phyloP scores from a whole-genome alignment of 1,140 invertebrate species.

The Conus ventricosus region DNA sequence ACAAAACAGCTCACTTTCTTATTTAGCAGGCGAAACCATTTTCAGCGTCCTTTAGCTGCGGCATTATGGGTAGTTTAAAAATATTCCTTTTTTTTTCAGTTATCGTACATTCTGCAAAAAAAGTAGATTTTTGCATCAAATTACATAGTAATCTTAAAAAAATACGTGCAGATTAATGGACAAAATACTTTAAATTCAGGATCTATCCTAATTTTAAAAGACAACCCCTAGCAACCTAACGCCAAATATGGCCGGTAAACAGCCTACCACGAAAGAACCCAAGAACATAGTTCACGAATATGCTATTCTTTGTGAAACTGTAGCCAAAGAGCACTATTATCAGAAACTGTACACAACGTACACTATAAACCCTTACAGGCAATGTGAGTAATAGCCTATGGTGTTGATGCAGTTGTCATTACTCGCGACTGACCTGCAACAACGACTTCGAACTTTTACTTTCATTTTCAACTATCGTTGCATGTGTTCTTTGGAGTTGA shows the following conservation, averaged over 20 bases:
- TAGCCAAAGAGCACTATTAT: conserved; percentile 68
- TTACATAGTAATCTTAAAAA: not conserved
- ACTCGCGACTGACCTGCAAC: not conserved
- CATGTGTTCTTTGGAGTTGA: not conserved
- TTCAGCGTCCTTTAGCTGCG: not conserved
- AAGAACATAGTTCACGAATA: conserved; percentile 72
- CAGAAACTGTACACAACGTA: conserved; percentile 71
- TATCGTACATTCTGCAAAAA: too few species aligned
- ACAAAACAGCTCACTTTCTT: not conserved
- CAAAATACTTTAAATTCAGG: not conserved
- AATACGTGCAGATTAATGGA: not conserved
- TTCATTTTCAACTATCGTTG: not conserved
- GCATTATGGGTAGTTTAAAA: not conserved
- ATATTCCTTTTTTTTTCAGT: not conserved
- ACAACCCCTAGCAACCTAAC: conserved; percentile 37
- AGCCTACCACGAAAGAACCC: conserved; percentile 58
- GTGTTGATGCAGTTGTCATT: too few species aligned
- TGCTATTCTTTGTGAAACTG: conserved; percentile 72
- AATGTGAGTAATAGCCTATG: conserved; percentile 59
- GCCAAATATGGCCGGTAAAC: conserved; percentile 38
- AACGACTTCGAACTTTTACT: not conserved
- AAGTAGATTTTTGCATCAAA: not conserved
- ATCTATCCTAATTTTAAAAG: not conserved
- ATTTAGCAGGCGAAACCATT: not conserved
- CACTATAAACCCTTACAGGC: conserved; percentile 71